Evolutionary conservation across 2,797 vertebrate genomes (phyloP).

Genomic region (Acipenser transmontanus): DNA sequence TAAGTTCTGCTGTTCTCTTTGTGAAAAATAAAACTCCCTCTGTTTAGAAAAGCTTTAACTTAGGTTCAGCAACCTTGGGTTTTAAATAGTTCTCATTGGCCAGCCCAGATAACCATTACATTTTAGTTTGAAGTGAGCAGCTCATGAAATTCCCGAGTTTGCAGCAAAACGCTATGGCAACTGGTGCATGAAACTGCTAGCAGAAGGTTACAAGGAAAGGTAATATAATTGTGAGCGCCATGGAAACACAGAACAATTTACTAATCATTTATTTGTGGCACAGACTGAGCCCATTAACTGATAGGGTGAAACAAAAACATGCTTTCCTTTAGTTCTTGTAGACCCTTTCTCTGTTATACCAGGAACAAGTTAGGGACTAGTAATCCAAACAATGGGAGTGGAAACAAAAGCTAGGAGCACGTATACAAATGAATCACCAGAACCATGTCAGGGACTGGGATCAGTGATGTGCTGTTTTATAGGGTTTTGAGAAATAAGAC

Average conservation of each 20-base stretch:
- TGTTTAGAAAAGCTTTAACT: neutral
- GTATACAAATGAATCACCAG: too few relatives aligned
- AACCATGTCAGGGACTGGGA: too few relatives aligned
- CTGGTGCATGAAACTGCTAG: constrained; percentile 28
- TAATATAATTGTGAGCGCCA: constrained; percentile 23
- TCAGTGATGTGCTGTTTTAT: too few relatives aligned
- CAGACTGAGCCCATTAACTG: too few relatives aligned
- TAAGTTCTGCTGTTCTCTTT: neutral
- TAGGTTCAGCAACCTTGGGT: neutral
- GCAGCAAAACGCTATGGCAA: constrained; percentile 51
- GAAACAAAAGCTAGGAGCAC: too few relatives aligned
- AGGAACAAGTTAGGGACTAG: too few relatives aligned
- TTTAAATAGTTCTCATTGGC: constrained; percentile 1
- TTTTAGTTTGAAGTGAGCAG: constrained; percentile 8
- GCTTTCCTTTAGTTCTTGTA: too few relatives aligned
- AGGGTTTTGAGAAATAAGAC: too few relatives aligned
- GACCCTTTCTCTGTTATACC: too few relatives aligned
- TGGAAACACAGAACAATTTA: constrained; percentile 33
- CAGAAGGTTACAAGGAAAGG: constrained; percentile 4
- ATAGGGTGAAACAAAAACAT: too few relatives aligned
- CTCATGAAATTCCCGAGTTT: constrained; percentile 39
- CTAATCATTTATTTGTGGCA: constrained; percentile 7
- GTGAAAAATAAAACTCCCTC: neutral
- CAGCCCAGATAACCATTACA: constrained; percentile 12
- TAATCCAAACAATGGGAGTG: too few relatives aligned